A percentile compares a stretch with the other conserved stretches of the same genome.
Evolutionary conservation across 2,113 vertebrate species (phyloP).

Genomic region (Lasiurus cinereus): DNA sequence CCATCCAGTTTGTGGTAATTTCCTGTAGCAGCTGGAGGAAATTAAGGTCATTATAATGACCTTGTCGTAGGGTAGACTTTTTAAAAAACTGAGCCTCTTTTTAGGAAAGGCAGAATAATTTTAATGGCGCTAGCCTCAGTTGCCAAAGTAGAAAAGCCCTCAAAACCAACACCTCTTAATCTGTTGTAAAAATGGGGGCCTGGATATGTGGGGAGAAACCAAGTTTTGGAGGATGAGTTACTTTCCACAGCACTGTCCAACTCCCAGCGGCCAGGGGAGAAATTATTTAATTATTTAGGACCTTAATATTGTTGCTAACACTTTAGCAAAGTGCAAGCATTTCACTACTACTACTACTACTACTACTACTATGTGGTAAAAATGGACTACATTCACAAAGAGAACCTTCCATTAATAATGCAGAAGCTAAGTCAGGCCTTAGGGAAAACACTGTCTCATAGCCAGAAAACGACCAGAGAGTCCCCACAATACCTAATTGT

Average conservation of each 20-base stretch:
- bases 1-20: not conserved
- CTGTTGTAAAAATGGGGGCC: not conserved
- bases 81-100: not conserved
- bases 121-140: not conserved
- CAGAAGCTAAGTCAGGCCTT: not conserved
- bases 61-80: not conserved
- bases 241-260: not conserved
- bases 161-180: not conserved
- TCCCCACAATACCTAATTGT: not conserved
- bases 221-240: not conserved
- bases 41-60: not conserved
- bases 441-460: not conserved
- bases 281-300: constrained; percentile 5
- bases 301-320: not conserved
- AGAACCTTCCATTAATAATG: not conserved
- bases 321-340: not conserved
- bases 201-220: not conserved
- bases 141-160: not conserved
- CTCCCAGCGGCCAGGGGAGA: not conserved
- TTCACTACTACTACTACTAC: not conserved
- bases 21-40: not conserved
- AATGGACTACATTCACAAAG: constrained; percentile 16
- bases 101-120: not conserved
- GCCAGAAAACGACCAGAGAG: not conserved
- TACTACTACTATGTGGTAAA: not conserved